Base-by-base conservation (phyloP, 2,888 invertebrate species). In the Barypeithes pellucidus region DNA sequence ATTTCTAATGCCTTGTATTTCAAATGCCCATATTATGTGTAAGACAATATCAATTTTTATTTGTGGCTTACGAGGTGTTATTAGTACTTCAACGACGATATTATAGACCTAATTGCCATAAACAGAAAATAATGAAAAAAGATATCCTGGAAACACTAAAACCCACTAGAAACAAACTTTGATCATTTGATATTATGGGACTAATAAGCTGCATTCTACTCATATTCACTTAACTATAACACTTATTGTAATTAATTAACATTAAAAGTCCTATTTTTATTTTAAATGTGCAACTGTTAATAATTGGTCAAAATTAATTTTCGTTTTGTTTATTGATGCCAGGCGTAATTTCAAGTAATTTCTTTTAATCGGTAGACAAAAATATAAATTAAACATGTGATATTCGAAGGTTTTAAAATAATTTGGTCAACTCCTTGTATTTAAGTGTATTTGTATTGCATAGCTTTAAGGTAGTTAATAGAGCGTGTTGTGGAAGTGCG, bases 381-480 rank as follows among this genome's bases (percentile, higher is more conserved):
- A 67, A 67, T 62, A 1, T 50, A 68, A 68, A 39, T 41, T 54
- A 62, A 77, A 80, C 79, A 78, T 81, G 81, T 82, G 82, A 82
- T 82, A 81, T 76, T 78, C 75, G 72, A 67, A 75, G 76, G 79
- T 80, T 77, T 79, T 75, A 78, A 77, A 77, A 74, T 77, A 77
- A 68, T 79, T 80, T 82, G 80, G 79, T 80, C 80, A 80, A 81
- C 80, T 81, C 80, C 81, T 81, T 81, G 81, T 81, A 80, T 80
- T 80, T 80, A 80, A 76, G 76, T 77, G 68, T 78, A 79, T 73
- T 59, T 79, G 70, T 75, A 76, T 72, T 66, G 63, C 74, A 76
- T 70, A 72, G 74, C 60, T 60, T 59, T 76, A 69, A 70, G 69
- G 18, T 83, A 82, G 80, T 79, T 81, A 29, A 75, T 82, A 82